Percentiles rank a stretch among this genome's conserved stretches.
Evolutionary conservation across 2,888 invertebrate genomes (phyloP).

Genomic region (Pardosa pseudoannulata): DNA sequence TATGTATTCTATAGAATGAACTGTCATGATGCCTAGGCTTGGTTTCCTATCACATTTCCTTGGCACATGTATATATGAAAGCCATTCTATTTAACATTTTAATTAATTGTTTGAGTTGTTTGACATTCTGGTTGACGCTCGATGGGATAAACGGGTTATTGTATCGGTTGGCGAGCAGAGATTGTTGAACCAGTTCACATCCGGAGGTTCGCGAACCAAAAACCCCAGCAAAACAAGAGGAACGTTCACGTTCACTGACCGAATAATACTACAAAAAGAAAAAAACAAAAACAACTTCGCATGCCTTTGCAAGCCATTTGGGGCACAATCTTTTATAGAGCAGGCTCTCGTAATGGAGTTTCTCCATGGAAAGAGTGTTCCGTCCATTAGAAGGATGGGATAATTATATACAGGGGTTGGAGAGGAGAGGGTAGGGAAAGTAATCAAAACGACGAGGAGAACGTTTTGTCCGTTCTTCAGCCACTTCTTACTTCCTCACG

Average conservation of each 20-base stretch:
- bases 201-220: constrained; percentile 53
- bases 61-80: neutral
- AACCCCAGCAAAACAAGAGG: constrained; percentile 41
- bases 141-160: constrained; percentile 47
- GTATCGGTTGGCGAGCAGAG: constrained; percentile 42
- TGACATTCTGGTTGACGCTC: constrained; percentile 13
- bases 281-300: constrained; percentile 26
- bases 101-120: neutral
- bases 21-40: too few species aligned
- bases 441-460: constrained; percentile 4
- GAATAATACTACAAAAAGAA: constrained; percentile 47
- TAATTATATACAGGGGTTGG: neutral
- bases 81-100: neutral
- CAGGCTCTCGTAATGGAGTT: constrained; percentile 3
- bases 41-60: neutral
- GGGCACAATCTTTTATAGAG: neutral
- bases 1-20: too few species aligned
- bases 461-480: neutral
- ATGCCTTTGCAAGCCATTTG: neutral
- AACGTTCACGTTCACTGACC: constrained; percentile 62
- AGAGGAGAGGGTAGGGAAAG: neutral
- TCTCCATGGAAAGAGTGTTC: neutral
- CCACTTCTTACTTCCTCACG: neutral
- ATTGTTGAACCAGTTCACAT: constrained; percentile 68
- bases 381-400: neutral